Percentiles rank a stretch among this genome's conserved stretches.
Evolutionary conservation across 2,113 vertebrate genomes (phyloP).

Genomic region (mouse (Mus musculus)): DNA sequence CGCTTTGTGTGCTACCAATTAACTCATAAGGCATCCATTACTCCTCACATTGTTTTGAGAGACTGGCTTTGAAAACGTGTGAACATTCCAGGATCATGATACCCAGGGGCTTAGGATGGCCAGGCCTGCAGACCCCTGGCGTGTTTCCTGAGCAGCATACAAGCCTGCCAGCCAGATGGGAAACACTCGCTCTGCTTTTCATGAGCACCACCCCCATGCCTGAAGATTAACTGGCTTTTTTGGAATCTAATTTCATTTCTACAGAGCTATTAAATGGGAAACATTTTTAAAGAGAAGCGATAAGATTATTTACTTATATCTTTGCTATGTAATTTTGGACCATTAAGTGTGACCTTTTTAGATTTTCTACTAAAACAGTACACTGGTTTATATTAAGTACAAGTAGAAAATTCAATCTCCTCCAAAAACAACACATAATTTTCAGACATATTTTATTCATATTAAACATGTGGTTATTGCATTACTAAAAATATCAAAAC

Average conservation of each 20-base stretch:
- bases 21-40: neutral
- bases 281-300: constrained; percentile 18
- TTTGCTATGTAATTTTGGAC: constrained; percentile 53
- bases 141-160: neutral
- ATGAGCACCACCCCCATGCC: neutral
- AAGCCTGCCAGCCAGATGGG: constrained; percentile 61
- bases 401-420: constrained; percentile 55
- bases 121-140: neutral
- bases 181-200: neutral
- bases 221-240: constrained; percentile 16
- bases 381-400: neutral
- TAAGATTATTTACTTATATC: constrained; percentile 51
- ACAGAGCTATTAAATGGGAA: neutral
- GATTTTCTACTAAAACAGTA: constrained; percentile 32
- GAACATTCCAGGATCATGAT: constrained; percentile 30
- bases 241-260: neutral
- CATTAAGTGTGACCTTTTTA: constrained; percentile 39
- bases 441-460: constrained; percentile 36
- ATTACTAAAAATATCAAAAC: constrained; percentile 55
- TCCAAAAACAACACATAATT: constrained; percentile 34
- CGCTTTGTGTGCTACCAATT: neutral
- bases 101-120: neutral
- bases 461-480: constrained; percentile 52
- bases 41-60: neutral
- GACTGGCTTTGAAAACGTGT: constrained; percentile 32